A percentile compares a stretch with the other conserved stretches of the same genome.
Conservation (phyloP, 2,888 invertebrate species). For the Congeria kusceri region DNA sequence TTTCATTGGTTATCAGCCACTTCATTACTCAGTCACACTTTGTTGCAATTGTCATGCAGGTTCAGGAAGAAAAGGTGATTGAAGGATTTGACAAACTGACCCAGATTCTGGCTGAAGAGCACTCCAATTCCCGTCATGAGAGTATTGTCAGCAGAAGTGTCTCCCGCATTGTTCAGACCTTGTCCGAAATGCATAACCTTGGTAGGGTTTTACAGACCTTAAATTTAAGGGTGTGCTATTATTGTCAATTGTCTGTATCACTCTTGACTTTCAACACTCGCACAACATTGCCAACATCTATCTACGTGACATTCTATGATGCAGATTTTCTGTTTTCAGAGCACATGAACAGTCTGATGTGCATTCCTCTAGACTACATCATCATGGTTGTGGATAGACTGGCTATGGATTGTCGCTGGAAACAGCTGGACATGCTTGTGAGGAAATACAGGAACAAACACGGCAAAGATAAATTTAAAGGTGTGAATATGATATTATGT, state of each 20-base stretch:
- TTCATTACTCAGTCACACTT: too few species aligned
- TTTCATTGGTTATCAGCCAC: too few species aligned
- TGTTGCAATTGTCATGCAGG: neutral
- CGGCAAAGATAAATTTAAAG: conserved; percentile 49
- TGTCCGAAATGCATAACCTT: conserved; percentile 51
- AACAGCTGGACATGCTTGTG: conserved; percentile 67
- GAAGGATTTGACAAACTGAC: conserved; percentile 51
- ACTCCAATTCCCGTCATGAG: conserved; percentile 49
- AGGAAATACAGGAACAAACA: conserved; percentile 58
- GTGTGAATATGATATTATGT: too few species aligned
- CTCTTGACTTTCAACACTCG: too few species aligned
- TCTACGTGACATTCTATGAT: too few species aligned
- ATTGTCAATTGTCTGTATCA: too few species aligned
- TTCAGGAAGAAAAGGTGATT: conserved; percentile 15
- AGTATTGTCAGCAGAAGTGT: conserved; percentile 46
- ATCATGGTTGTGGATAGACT: conserved; percentile 60
- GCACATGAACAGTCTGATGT: conserved; percentile 35
- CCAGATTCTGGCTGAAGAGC: conserved; percentile 41
- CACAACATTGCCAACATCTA: too few species aligned
- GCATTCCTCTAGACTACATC: conserved; percentile 49
- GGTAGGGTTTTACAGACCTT: conserved; percentile 42
- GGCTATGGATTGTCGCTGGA: conserved; percentile 65
- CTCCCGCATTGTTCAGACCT: conserved; percentile 32
- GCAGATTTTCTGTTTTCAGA: too few species aligned
- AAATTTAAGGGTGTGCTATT: too few species aligned